A percentile compares a stretch with the other conserved stretches of the same genome.
Evolutionary conservation across 2,113 vertebrate species (phyloP).

Genomic region (human (Homo sapiens)): GRCh38 chr11:46662501-46663000

Average conservation of each 20-base stretch:
- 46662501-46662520: background rate
- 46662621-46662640: background rate
- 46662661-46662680: background rate
- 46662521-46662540: conserved; percentile 24
- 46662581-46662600: background rate
- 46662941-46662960: background rate
- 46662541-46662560: background rate
- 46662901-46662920: background rate
- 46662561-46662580: background rate
- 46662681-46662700: background rate
- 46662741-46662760: background rate
- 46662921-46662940: background rate
- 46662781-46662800: background rate
- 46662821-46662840: background rate
- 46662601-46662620: background rate
- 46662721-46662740: background rate
- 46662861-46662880: background rate
- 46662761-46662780: background rate
- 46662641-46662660: background rate
- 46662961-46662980: conserved; percentile 3
- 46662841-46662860: conserved; percentile 31
- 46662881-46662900: background rate
- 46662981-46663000: background rate
- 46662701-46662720: background rate
- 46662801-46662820: conserved; percentile 2